A percentile compares a stretch with the other conserved stretches of the same genome.
These are phyloP conservation scores for Clunio marinus DNA, from an alignment of 2,888 invertebrate species.

Conservation along the genomic window DNA sequence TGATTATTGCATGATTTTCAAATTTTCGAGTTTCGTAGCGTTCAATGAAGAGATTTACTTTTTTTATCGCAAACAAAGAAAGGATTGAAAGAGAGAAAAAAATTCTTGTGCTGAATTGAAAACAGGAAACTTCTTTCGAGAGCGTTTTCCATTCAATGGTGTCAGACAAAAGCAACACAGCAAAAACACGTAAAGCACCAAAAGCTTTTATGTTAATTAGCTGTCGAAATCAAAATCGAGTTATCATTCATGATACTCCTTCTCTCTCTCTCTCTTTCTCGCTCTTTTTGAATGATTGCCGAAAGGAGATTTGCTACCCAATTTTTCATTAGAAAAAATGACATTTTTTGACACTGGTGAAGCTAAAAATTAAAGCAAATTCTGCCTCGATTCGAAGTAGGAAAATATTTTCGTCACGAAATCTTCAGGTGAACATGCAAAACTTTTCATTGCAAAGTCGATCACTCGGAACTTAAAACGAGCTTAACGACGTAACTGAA, in stretches of 20 bases:
- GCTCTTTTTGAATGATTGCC: no score
- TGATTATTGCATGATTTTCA: conserved; percentile 30
- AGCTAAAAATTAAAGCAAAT: background rate
- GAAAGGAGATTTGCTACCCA: no score
- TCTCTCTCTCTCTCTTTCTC: no score
- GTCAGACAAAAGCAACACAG: no score
- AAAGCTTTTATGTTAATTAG: conserved; percentile 21
- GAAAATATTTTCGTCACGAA: conserved; percentile 6
- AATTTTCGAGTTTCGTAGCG: background rate
- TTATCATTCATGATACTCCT: background rate
- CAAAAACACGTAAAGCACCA: no score
- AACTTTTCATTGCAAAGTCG: background rate
- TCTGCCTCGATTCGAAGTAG: background rate
- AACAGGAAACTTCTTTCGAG: background rate
- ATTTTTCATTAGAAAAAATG: background rate
- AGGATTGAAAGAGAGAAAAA: background rate
- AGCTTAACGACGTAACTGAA: background rate
- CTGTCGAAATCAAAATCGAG: conserved; percentile 1
- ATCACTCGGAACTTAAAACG: background rate
- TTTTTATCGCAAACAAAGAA: background rate
- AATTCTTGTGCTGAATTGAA: background rate
- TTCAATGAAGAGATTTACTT: background rate
- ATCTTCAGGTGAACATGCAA: no score
- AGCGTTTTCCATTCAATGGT: background rate
- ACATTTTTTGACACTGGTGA: background rate